These are phyloP conservation scores for Papilio xuthus DNA, from an alignment of 1,140 invertebrate species.

Conservation along the genomic window DNA sequence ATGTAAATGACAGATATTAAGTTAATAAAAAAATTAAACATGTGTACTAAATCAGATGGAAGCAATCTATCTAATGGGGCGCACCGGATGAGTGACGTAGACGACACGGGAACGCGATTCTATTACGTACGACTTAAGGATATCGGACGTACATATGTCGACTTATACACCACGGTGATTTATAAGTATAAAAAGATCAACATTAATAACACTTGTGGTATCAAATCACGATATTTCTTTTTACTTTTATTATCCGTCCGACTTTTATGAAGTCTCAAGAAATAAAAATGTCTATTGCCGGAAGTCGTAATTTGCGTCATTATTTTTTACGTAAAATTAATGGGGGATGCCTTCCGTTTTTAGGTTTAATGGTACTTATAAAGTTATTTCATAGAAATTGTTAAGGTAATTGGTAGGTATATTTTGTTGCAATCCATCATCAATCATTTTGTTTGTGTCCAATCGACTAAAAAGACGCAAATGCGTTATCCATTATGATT, in stretches of 20 bases:
- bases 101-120: slow-evolving; percentile 32
- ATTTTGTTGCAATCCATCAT: too few species aligned
- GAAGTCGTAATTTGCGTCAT: slow-evolving; percentile 13
- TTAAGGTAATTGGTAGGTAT: too few species aligned
- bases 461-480: too few species aligned
- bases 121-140: slow-evolving; percentile 35
- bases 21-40: slow-evolving; percentile 27
- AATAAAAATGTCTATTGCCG: slow-evolving; percentile 6
- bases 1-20: slow-evolving; percentile 14
- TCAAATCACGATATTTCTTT: slow-evolving; percentile 20
- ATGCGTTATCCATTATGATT: neutral
- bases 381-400: too few species aligned
- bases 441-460: too few species aligned
- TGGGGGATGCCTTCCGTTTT: neutral
- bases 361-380: neutral
- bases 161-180: neutral
- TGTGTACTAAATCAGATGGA: slow-evolving; percentile 29
- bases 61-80: slow-evolving; percentile 30
- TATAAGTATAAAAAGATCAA: slow-evolving; percentile 25
- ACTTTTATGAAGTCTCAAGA: slow-evolving; percentile 16
- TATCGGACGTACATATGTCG: slow-evolving; percentile 14
- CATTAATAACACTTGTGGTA: slow-evolving; percentile 31
- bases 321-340: neutral
- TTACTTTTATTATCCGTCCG: slow-evolving; percentile 27
- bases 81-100: slow-evolving; percentile 31